Conservation (phyloP, 2,888 invertebrate genomes). For the Chymomyza amoena region DNA sequence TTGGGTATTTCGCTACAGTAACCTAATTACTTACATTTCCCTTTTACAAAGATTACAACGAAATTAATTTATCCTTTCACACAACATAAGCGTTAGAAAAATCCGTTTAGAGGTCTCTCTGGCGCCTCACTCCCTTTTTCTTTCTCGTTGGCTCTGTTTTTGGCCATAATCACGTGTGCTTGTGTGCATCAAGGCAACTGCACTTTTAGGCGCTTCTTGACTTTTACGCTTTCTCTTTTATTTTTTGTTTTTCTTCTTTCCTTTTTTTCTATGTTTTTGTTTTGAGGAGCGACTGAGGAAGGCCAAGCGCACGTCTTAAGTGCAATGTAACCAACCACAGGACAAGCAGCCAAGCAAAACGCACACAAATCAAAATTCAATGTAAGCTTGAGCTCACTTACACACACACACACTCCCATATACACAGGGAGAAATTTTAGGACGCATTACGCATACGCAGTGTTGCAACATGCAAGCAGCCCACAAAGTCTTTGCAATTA, state of each 20-base stretch:
- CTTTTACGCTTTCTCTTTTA: neutral
- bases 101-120: neutral
- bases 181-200: neutral
- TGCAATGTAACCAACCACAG: conserved; percentile 5
- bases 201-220: conserved; percentile 3
- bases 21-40: too few species aligned
- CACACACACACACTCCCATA: conserved; percentile 2
- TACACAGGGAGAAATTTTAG: conserved; percentile 22
- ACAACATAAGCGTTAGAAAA: too few species aligned
- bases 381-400: conserved; percentile 1
- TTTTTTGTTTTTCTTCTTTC: conserved; percentile 3
- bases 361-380: conserved; percentile 30
- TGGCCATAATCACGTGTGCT: neutral
- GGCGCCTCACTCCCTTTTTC: neutral
- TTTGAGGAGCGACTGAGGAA: conserved; percentile 20
- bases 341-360: neutral
- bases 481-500: conserved; percentile 45
- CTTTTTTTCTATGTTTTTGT: conserved; percentile 18
- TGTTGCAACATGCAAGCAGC: conserved; percentile 21
- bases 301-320: conserved; percentile 46
- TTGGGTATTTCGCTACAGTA: too few species aligned
- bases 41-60: too few species aligned
- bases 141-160: neutral
- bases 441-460: conserved; percentile 38
- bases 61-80: too few species aligned